Percentiles rank a stretch among this genome's conserved stretches.
Conservation (phyloP, 2,888 invertebrate genomes). For the Lasioglossum pauxillum region DNA sequence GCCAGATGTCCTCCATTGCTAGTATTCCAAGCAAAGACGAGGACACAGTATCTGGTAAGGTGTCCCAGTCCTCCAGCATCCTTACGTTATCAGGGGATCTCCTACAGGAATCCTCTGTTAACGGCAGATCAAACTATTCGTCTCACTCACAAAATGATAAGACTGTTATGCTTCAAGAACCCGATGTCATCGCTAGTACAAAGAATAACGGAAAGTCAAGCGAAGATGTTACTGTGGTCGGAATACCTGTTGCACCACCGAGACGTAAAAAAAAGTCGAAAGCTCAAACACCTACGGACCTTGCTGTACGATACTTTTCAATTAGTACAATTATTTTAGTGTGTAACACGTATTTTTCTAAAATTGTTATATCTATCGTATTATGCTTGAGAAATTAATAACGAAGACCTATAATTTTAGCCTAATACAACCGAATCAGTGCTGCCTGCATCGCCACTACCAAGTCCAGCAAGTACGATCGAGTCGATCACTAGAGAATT, state of each 20-base stretch:
- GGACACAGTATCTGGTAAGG: constrained; percentile 81
- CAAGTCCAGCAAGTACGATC: constrained; percentile 92
- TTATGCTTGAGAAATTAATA: constrained; percentile 4
- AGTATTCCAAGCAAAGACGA: constrained; percentile 82
- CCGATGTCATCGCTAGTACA: constrained; percentile 97
- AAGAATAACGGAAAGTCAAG: constrained; percentile 85
- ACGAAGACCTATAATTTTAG: constrained; percentile 77
- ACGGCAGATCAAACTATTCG: constrained; percentile 75
- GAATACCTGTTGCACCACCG: constrained; percentile 90
- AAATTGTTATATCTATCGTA: background rate
- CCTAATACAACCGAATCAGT: constrained; percentile 82
- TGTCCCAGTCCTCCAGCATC: constrained; percentile 82
- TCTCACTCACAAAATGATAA: constrained; percentile 76
- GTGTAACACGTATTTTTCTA: background rate
- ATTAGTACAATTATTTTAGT: constrained; percentile 19
- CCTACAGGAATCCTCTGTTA: constrained; percentile 77
- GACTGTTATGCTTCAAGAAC: constrained; percentile 88
- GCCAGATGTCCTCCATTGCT: constrained; percentile 79
- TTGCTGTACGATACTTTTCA: constrained; percentile 79
- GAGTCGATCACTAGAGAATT: constrained; percentile 92
- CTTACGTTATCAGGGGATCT: constrained; percentile 81
- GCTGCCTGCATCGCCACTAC: constrained; percentile 86
- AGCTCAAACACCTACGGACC: constrained; percentile 81
- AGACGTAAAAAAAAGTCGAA: constrained; percentile 90
- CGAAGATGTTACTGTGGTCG: constrained; percentile 77